phyloP scores from a whole-genome alignment of 23 tunicate species.

The Ascidia mentula region DNA sequence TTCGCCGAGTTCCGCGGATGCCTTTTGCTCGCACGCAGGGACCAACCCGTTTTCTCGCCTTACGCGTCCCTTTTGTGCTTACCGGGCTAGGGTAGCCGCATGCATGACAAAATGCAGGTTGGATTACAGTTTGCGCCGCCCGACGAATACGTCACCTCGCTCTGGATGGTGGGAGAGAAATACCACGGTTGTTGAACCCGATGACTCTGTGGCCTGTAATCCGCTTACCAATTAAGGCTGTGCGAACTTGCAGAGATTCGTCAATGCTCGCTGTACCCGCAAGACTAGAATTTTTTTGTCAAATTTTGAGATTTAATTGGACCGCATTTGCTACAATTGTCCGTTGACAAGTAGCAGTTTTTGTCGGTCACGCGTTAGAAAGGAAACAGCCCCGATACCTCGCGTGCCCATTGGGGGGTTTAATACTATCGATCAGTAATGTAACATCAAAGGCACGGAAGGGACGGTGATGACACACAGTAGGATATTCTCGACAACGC shows the following conservation, averaged over 20 bases:
- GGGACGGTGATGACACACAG: constrained; percentile 11
- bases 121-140: background rate
- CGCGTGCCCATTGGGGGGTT: background rate
- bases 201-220: background rate
- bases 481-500: constrained; percentile 6
- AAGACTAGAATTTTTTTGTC: no score
- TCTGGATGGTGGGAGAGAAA: background rate
- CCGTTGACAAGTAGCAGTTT: background rate
- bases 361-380: background rate
- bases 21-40: constrained; percentile 9
- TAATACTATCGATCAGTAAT: constrained; percentile 11
- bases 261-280: no score
- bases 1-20: constrained; percentile 10
- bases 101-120: background rate
- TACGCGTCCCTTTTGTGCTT: background rate
- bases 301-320: no score
- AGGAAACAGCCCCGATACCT: background rate
- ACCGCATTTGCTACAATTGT: background rate
- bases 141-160: background rate
- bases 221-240: background rate
- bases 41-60: background rate
- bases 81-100: background rate
- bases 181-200: no score
- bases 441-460: constrained; percentile 1
- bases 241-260: no score